Percentiles rank a stretch among this genome's conserved stretches.
Evolutionary conservation across 1,140 invertebrate genomes (phyloP).

Genomic region (Mizuhopecten yessoensis): DNA sequence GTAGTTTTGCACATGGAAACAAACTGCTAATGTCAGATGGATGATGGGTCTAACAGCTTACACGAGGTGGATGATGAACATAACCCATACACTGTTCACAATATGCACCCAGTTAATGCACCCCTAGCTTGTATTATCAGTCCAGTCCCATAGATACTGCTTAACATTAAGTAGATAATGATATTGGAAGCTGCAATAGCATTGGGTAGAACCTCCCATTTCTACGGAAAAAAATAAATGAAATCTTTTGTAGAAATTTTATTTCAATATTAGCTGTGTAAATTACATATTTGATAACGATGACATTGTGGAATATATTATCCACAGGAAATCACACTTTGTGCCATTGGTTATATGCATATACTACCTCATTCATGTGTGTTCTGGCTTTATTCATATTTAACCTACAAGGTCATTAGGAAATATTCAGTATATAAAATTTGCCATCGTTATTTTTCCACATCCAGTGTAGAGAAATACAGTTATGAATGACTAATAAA

Average conservation of each 20-base stretch:
- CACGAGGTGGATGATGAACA: not conserved
- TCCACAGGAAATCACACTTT: too few relatives aligned
- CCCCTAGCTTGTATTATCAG: not conserved
- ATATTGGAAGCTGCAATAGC: not conserved
- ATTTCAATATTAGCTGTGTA: not conserved
- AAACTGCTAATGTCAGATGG: not conserved
- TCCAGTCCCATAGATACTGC: not conserved
- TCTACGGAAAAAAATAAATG: not conserved
- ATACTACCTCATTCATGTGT: too few relatives aligned
- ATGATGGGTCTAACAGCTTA: slow-evolving; percentile 25
- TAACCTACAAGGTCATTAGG: too few relatives aligned
- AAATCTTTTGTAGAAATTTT: not conserved
- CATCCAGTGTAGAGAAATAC: too few relatives aligned
- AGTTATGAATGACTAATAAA: too few relatives aligned
- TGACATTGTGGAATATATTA: too few relatives aligned
- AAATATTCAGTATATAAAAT: too few relatives aligned
- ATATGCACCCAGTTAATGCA: not conserved
- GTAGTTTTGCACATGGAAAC: not conserved
- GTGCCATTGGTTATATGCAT: too few relatives aligned
- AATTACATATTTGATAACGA: not conserved
- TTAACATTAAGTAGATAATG: not conserved
- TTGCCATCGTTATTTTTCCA: too few relatives aligned
- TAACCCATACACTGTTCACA: not conserved
- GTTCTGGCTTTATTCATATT: too few relatives aligned
- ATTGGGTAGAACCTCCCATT: not conserved